Conservation (phyloP, 2,888 invertebrate species). For the Nephrotoma guestfalica region DNA sequence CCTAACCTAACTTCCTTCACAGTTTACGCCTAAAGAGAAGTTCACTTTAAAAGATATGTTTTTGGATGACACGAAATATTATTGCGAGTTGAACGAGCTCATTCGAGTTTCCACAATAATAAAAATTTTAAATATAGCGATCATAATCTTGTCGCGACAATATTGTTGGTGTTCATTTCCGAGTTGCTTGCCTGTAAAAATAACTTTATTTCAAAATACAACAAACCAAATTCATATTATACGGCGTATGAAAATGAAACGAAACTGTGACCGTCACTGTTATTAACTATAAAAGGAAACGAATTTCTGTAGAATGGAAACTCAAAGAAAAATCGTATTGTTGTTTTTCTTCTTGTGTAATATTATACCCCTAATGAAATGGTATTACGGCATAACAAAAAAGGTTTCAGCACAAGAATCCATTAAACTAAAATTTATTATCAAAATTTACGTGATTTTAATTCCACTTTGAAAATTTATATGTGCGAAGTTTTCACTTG, state of each 20-base stretch:
- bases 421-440: neutral
- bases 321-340: neutral
- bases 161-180: neutral
- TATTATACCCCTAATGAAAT: neutral
- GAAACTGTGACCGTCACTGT: neutral
- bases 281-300: neutral
- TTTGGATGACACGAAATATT: neutral
- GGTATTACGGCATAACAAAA: neutral
- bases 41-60: too few species aligned
- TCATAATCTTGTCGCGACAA: neutral
- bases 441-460: neutral
- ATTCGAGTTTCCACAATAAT: neutral
- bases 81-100: neutral
- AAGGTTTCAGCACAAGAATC: neutral
- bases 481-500: neutral
- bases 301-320: too few species aligned
- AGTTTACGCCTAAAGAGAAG: too few species aligned
- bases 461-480: neutral
- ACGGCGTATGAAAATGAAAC: neutral
- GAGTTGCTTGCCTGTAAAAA: neutral
- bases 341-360: neutral
- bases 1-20: too few species aligned
- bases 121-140: neutral
- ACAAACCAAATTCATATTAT: neutral
- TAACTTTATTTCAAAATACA: neutral